Percentiles rank a stretch among this genome's conserved stretches.
Evolutionary conservation across 2,888 invertebrate species (phyloP).

Genomic region (Napeogenes inachia): DNA sequence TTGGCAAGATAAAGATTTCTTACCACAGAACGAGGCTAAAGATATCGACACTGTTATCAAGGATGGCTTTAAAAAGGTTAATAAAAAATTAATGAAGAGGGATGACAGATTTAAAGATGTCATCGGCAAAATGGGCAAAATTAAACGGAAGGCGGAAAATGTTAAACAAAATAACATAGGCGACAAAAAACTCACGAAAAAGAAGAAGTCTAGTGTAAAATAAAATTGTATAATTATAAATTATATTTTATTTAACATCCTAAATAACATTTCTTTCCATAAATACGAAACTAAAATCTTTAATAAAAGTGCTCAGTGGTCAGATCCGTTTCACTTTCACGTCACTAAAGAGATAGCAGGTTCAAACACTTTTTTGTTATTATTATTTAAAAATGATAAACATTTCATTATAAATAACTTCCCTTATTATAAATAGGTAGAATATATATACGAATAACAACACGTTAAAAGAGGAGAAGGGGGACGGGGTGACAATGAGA

Average conservation of each 20-base stretch:
- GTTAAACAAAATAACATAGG: constrained; percentile 35
- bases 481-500: no score
- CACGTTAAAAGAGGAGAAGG: no score
- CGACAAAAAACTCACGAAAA: constrained; percentile 34
- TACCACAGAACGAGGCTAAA: constrained; percentile 37
- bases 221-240: constrained; percentile 24
- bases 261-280: constrained; percentile 3
- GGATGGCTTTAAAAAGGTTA: constrained; percentile 58
- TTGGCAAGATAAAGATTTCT: constrained; percentile 35
- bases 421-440: no score
- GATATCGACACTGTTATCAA: constrained; percentile 60
- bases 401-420: no score
- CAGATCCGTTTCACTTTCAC: no score
- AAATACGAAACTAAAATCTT: constrained; percentile 11
- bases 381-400: no score
- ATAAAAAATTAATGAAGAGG: constrained; percentile 66
- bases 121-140: constrained; percentile 65
- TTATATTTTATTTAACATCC: constrained; percentile 16
- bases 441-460: no score
- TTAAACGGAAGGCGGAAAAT: constrained; percentile 65
- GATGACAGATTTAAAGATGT: constrained; percentile 69
- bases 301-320: no score
- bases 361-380: no score
- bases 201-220: constrained; percentile 38
- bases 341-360: no score